Conservation (phyloP, 2,888 invertebrate species). For the Phyllotreta cruciferae region DNA sequence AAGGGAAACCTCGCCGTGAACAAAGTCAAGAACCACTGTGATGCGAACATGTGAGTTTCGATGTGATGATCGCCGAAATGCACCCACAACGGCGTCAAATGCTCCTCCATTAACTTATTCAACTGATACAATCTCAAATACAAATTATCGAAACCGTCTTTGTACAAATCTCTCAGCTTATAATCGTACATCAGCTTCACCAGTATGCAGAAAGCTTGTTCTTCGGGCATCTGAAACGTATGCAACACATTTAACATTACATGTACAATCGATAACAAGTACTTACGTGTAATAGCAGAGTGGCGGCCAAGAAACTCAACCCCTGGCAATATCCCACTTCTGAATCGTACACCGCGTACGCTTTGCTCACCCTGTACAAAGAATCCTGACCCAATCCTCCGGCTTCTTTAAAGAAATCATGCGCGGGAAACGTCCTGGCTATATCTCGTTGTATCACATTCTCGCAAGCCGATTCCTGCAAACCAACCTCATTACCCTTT, state of each 20-base stretch:
- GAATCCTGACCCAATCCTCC: conserved; percentile 97
- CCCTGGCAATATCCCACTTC: conserved; percentile 99
- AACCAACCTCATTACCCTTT: too few species aligned
- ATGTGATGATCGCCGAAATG: conserved; percentile 84
- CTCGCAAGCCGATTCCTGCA: conserved; percentile 92
- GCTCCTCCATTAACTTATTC: conserved; percentile 91
- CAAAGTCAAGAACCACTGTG: conserved; percentile 99
- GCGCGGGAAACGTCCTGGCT: conserved; percentile 97
- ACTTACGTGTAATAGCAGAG: conserved; percentile 91
- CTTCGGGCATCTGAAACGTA: conserved; percentile 91
- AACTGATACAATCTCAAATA: conserved; percentile 95
- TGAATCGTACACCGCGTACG: conserved; percentile 95
- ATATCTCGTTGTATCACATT: conserved; percentile 96
- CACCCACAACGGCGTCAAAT: conserved; percentile 79
- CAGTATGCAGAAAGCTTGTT: conserved; percentile 97
- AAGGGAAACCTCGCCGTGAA: conserved; percentile 99
- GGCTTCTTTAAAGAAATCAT: conserved; percentile 95
- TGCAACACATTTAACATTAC: neutral
- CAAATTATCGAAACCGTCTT: conserved; percentile 95
- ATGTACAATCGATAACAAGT: too few species aligned
- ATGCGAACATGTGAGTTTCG: conserved; percentile 99
- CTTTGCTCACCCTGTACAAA: conserved; percentile 93
- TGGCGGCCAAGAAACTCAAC: conserved; percentile 96
- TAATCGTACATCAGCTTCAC: conserved; percentile 98
- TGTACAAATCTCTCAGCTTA: conserved; percentile 91